phyloP scores from a whole-genome alignment of 1,140 invertebrate species.

The Brachionus rubens region DNA sequence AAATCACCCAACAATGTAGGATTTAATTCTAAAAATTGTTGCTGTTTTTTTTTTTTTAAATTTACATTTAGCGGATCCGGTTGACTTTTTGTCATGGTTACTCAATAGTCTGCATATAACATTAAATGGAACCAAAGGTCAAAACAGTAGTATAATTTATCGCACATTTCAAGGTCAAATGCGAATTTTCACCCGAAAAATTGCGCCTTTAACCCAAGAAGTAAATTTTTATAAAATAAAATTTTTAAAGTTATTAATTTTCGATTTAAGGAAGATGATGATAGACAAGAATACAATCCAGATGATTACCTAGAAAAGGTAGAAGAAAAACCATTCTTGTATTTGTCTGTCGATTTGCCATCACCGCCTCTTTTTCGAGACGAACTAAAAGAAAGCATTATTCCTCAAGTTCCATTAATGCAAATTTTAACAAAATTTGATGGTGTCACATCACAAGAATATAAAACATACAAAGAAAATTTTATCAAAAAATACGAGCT shows the following conservation, averaged over 20 bases:
- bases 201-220: constrained; percentile 81
- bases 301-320: constrained; percentile 71
- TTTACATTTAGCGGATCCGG: constrained; percentile 75
- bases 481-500: constrained; percentile 95
- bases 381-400: constrained; percentile 94
- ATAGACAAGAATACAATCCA: constrained; percentile 73
- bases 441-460: constrained; percentile 89
- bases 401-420: constrained; percentile 92
- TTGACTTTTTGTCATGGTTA: constrained; percentile 94
- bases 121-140: constrained; percentile 57
- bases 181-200: constrained; percentile 87
- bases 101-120: constrained; percentile 86
- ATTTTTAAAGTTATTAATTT: constrained; percentile 44
- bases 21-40: not conserved
- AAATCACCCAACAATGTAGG: constrained; percentile 92
- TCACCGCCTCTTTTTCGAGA: constrained; percentile 93
- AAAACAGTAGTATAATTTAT: constrained; percentile 72
- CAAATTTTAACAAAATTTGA: constrained; percentile 92
- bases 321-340: constrained; percentile 63
- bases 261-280: constrained; percentile 70
- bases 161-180: constrained; percentile 91
- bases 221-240: constrained; percentile 27
- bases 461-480: constrained; percentile 98
- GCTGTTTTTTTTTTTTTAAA: too few relatives aligned
- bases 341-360: constrained; percentile 91